These are phyloP conservation scores for Dicrostonyx torquatus DNA, from an alignment of 2,797 vertebrate genomes.

Conservation along the genomic window DNA sequence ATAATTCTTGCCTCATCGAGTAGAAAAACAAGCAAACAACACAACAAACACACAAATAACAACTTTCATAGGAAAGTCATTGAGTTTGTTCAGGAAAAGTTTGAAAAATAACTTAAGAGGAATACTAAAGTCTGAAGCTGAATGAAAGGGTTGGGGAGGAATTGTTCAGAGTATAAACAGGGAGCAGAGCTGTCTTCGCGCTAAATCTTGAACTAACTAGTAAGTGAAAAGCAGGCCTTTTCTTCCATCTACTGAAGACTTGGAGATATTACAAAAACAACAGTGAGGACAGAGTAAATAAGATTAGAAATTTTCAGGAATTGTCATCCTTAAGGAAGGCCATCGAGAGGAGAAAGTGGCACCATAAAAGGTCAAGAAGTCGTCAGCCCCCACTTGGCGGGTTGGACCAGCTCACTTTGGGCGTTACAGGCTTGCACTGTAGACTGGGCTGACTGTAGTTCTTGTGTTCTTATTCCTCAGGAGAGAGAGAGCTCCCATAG, in stretches of 20 bases:
- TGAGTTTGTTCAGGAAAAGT: slow-evolving; percentile 31
- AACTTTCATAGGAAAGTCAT: slow-evolving; percentile 31
- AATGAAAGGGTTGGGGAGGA: background rate
- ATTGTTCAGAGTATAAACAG: background rate
- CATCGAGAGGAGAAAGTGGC: background rate
- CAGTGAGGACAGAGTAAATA: background rate
- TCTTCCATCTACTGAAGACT: background rate
- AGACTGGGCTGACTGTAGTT: slow-evolving; percentile 36
- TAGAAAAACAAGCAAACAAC: background rate
- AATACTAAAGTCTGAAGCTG: slow-evolving; percentile 9
- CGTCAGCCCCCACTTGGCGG: background rate
- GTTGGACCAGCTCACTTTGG: background rate
- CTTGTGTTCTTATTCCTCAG: slow-evolving; percentile 74
- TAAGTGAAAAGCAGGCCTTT: background rate
- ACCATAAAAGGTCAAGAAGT: background rate
- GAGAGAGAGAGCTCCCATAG: slow-evolving; percentile 95
- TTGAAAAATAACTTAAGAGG: slow-evolving; percentile 28
- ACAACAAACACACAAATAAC: background rate
- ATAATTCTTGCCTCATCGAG: background rate
- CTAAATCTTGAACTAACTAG: background rate
- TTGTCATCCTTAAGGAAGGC: background rate
- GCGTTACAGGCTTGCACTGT: background rate
- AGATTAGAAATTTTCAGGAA: background rate
- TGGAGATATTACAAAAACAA: background rate
- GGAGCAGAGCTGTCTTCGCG: background rate